Percentiles rank a stretch among this genome's conserved stretches.
Conservation (phyloP, 1,140 invertebrate genomes). For the Papilio glaucus region DNA sequence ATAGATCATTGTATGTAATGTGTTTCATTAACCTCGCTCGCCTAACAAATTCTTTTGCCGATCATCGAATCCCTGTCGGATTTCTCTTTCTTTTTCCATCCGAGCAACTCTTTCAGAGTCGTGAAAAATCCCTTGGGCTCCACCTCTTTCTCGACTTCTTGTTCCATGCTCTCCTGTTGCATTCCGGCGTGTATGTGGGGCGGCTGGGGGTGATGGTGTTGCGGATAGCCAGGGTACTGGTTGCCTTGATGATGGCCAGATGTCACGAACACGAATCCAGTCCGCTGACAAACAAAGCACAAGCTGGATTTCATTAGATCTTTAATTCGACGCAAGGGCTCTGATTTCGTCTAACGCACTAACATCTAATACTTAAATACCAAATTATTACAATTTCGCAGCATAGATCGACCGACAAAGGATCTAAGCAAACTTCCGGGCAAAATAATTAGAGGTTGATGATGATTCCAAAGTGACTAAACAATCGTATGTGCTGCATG, state of each 20-base stretch:
- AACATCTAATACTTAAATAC: neutral
- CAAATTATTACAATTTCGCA: neutral
- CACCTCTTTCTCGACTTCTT: conserved; percentile 50
- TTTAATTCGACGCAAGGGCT: conserved; percentile 65
- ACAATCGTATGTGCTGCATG: neutral
- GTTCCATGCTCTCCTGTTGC: conserved; percentile 21
- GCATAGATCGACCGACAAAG: neutral
- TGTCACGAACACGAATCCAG: conserved; percentile 51
- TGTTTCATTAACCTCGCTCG: neutral
- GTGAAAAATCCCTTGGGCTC: conserved; percentile 52
- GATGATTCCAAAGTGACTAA: neutral
- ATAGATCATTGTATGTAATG: neutral
- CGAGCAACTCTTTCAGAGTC: conserved; percentile 61
- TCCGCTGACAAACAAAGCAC: conserved; percentile 78
- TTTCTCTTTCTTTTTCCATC: conserved; percentile 47
- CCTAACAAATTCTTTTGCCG: conserved; percentile 29
- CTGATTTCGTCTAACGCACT: conserved; percentile 81
- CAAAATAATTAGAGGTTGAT: neutral
- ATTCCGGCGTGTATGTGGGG: conserved; percentile 34
- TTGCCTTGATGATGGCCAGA: conserved; percentile 44
- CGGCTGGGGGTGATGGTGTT: conserved; percentile 37
- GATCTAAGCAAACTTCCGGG: neutral
- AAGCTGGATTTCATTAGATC: conserved; percentile 79
- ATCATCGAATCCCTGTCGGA: conserved; percentile 55
- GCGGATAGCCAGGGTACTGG: conserved; percentile 27